A percentile compares a stretch with the other conserved stretches of the same genome.
These are phyloP conservation scores for Harpalus rufipes DNA, from an alignment of 2,888 invertebrate species.

Conservation along the genomic window DNA sequence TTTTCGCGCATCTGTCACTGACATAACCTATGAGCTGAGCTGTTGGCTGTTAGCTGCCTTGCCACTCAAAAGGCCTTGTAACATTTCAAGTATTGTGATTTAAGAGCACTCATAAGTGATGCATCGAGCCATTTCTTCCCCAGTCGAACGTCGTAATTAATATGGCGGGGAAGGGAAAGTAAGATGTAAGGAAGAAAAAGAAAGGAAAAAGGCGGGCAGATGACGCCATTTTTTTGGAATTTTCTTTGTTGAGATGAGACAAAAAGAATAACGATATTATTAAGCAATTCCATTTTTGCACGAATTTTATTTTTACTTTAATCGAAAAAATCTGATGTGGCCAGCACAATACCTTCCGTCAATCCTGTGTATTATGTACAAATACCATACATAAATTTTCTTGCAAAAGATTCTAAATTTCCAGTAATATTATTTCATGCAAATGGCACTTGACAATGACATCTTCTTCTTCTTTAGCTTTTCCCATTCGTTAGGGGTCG, in stretches of 20 bases:
- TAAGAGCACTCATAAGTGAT: constrained; percentile 39
- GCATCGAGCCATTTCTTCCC: constrained; percentile 28
- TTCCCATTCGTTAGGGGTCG: no score
- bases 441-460: no score
- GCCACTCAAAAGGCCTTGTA: constrained; percentile 36
- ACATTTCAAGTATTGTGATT: constrained; percentile 47
- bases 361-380: no score
- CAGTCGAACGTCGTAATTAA: constrained; percentile 34
- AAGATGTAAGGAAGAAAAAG: background rate
- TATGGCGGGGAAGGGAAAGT: background rate
- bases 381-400: no score
- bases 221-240: background rate
- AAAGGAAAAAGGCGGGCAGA: background rate
- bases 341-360: no score
- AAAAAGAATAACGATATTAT: background rate
- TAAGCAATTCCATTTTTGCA: no score
- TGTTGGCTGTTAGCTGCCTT: background rate
- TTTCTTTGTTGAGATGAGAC: background rate
- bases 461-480: no score
- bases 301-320: no score
- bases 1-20: constrained; percentile 50
- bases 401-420: no score
- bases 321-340: no score
- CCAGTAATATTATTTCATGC: no score
- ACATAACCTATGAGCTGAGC: constrained; percentile 32